These are phyloP conservation scores for Siphlonurus alternatus DNA, from an alignment of 2,888 invertebrate genomes.

Conservation along the genomic window DNA sequence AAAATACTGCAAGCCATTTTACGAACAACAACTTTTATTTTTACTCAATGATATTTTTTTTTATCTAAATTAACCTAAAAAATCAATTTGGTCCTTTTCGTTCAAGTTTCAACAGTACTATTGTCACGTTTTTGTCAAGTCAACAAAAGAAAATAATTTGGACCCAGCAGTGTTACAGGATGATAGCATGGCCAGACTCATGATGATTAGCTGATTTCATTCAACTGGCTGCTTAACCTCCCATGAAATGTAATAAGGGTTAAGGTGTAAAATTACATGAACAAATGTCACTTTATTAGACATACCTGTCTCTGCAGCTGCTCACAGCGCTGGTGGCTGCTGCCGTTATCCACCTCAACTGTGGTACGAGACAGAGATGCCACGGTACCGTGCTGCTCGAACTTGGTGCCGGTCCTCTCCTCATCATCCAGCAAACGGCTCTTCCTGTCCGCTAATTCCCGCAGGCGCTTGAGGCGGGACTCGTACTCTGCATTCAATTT, in stretches of 20 bases:
- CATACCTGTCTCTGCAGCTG: constrained; percentile 26
- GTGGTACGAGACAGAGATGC: neutral
- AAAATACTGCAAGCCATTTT: too few species aligned
- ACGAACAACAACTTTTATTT: too few species aligned
- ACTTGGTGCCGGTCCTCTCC: constrained; percentile 31
- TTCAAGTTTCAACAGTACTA: too few species aligned
- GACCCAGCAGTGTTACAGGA: too few species aligned
- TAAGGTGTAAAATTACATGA: neutral
- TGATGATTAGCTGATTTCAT: too few species aligned
- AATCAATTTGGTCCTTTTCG: too few species aligned
- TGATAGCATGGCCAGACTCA: too few species aligned
- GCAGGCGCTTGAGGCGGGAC: constrained; percentile 6
- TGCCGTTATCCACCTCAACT: neutral
- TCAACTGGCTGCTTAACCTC: too few species aligned
- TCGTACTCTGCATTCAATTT: constrained; percentile 29
- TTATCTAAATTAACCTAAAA: too few species aligned
- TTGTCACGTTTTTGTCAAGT: too few species aligned
- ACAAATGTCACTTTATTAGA: neutral
- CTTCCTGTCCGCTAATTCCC: constrained; percentile 9
- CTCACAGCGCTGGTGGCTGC: constrained; percentile 17
- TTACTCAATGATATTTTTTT: too few species aligned
- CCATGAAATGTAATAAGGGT: neutral
- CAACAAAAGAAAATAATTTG: too few species aligned
- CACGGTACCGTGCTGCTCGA: constrained; percentile 20
- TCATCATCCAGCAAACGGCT: constrained; percentile 29